Evolutionary conservation across 1,140 invertebrate species (phyloP).

Genomic region (Triops longicaudatus): DNA sequence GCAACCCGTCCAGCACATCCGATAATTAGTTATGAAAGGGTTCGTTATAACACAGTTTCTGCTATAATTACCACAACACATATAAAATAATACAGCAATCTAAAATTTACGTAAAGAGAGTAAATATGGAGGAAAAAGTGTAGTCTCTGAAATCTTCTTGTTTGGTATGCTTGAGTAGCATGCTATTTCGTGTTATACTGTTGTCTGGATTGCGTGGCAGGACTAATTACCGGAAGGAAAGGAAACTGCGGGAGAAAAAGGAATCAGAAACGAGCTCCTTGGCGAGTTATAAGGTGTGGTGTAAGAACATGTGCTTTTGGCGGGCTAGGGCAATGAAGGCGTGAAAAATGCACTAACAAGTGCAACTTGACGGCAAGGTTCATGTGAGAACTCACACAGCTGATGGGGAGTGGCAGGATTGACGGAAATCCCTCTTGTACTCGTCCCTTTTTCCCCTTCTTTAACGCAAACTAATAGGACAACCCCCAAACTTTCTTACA

Average conservation of each 20-base stretch:
- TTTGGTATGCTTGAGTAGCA: no score
- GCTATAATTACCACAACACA: no score
- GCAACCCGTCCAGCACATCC: no score
- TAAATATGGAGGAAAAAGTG: no score
- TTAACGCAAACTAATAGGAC: background rate
- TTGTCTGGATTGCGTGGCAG: background rate
- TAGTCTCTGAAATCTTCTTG: no score
- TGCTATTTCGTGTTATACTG: no score
- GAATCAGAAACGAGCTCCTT: background rate
- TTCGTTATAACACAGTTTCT: no score
- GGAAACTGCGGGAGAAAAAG: background rate
- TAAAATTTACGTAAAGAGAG: no score
- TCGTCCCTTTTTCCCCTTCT: background rate
- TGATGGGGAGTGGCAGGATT: constrained; percentile 5
- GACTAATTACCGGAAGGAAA: background rate
- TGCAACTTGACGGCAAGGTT: constrained; percentile 14
- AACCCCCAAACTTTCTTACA: background rate
- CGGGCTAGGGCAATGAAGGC: constrained; percentile 13
- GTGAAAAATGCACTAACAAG: constrained; percentile 12
- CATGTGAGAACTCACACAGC: constrained; percentile 1
- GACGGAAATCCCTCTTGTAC: background rate
- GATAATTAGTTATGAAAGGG: no score
- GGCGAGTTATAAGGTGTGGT: constrained; percentile 5
- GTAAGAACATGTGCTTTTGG: constrained; percentile 13
- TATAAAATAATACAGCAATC: no score